Conservation (phyloP, 2,113 vertebrate genomes). For the Daboia siamensis region DNA sequence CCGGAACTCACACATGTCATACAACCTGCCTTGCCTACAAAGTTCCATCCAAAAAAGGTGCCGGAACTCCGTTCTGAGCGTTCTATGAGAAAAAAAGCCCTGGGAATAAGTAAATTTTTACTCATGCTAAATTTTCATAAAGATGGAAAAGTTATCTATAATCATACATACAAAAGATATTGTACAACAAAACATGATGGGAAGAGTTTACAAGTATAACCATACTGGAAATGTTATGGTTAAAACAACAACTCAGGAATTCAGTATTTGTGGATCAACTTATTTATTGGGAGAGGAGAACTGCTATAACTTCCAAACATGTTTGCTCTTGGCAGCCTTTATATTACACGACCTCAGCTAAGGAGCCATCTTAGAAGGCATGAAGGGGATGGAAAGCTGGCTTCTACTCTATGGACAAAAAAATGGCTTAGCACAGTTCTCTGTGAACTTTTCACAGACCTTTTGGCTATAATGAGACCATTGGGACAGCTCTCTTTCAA, state of each 20-base stretch:
- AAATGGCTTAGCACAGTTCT: not conserved
- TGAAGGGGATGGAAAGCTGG: not conserved
- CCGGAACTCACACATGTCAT: no score
- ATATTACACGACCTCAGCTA: not conserved
- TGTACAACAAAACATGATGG: not conserved
- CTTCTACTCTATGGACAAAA: constrained; percentile 26
- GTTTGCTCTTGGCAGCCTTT: constrained; percentile 18
- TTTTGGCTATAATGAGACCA: constrained; percentile 1
- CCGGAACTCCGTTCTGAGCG: no score
- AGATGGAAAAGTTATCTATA: not conserved
- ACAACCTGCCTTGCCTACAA: no score
- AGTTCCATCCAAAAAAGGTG: no score
- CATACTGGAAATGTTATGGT: not conserved
- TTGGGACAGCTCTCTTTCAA: not conserved
- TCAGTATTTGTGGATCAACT: constrained; percentile 23
- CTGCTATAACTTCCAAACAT: constrained; percentile 7
- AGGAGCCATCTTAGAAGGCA: not conserved
- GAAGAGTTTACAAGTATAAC: not conserved
- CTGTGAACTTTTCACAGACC: constrained; percentile 24
- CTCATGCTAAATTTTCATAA: not conserved
- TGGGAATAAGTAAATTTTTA: not conserved
- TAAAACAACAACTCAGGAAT: constrained; percentile 38
- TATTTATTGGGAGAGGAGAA: constrained; percentile 4
- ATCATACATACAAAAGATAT: not conserved
- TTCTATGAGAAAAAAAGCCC: no score